These are phyloP conservation scores for Mus caroli DNA, from an alignment of 2,797 vertebrate genomes.

Conservation along the genomic window DNA sequence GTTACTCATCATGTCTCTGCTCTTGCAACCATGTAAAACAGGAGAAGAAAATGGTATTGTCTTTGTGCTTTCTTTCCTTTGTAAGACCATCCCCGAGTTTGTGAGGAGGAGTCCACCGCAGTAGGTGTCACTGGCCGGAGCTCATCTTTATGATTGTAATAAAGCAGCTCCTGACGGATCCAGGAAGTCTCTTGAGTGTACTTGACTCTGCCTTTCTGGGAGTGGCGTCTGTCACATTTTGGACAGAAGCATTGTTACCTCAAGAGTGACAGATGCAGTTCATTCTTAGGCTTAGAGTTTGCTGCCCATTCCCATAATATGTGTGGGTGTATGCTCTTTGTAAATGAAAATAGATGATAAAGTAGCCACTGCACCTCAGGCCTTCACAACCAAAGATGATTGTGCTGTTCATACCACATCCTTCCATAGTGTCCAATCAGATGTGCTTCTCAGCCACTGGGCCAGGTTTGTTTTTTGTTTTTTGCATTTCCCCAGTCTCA, in stretches of 20 bases:
- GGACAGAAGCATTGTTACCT: not conserved
- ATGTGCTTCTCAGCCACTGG: rapidly evolving
- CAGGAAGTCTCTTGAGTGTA: not conserved
- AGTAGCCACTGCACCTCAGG: slow-evolving; percentile 4
- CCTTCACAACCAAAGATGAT: not conserved
- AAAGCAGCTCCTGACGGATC: not conserved
- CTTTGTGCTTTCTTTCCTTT: not conserved
- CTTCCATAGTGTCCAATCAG: not conserved
- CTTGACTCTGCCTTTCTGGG: not conserved
- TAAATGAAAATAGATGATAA: slow-evolving; percentile 31
- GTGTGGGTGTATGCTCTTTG: not conserved
- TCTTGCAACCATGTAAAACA: not conserved
- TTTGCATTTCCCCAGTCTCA: not conserved
- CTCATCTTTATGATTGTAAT: not conserved
- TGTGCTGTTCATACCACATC: not conserved
- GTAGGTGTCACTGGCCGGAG: not conserved
- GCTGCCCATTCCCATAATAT: not conserved
- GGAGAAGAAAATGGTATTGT: not conserved
- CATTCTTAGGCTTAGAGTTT: not conserved
- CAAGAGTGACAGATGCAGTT: not conserved
- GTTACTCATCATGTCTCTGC: not conserved
- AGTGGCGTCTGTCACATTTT: not conserved
- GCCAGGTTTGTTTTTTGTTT: not conserved
- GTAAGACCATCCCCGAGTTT: not conserved
- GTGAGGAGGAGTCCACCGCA: not conserved